Conservation (phyloP, 2,113 vertebrate genomes). For the Holacanthus passer region DNA sequence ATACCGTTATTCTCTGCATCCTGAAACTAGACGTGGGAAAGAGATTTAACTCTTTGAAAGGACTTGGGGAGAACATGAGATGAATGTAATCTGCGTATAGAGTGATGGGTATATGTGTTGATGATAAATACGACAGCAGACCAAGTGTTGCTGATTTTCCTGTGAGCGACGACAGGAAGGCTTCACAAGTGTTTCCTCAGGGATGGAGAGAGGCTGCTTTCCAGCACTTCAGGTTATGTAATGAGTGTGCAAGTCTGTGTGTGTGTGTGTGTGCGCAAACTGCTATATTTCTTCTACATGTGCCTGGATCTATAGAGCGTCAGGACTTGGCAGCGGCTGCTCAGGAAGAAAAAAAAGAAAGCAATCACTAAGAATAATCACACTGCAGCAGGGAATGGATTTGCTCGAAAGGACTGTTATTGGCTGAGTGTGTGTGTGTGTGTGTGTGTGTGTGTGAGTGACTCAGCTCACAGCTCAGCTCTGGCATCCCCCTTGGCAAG, state of each 20-base stretch:
- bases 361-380: slow-evolving; percentile 68
- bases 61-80: neutral
- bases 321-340: slow-evolving; percentile 52
- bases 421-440: slow-evolving; percentile 17
- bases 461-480: slow-evolving; percentile 55
- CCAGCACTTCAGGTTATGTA: slow-evolving; percentile 48
- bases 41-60: neutral
- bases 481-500: slow-evolving; percentile 43
- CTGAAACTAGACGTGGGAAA: no score
- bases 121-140: neutral
- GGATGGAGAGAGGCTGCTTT: slow-evolving; percentile 21
- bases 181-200: slow-evolving; percentile 26
- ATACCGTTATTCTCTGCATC: slow-evolving; percentile 6
- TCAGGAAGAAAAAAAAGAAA: slow-evolving; percentile 46
- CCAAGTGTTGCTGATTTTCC: slow-evolving; percentile 10
- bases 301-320: slow-evolving; percentile 35
- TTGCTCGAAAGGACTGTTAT: slow-evolving; percentile 42
- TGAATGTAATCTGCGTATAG: neutral
- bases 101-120: neutral
- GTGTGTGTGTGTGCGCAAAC: neutral
- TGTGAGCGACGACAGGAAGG: neutral
- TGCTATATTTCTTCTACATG: slow-evolving; percentile 33
- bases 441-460: slow-evolving; percentile 35
- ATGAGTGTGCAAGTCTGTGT: neutral
- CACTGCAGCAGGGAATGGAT: slow-evolving; percentile 68